Evolutionary conservation across 2,113 vertebrate species (phyloP), one percentile per base, ranked within the genome.

Genomic region (Daboia siamensis): DNA sequence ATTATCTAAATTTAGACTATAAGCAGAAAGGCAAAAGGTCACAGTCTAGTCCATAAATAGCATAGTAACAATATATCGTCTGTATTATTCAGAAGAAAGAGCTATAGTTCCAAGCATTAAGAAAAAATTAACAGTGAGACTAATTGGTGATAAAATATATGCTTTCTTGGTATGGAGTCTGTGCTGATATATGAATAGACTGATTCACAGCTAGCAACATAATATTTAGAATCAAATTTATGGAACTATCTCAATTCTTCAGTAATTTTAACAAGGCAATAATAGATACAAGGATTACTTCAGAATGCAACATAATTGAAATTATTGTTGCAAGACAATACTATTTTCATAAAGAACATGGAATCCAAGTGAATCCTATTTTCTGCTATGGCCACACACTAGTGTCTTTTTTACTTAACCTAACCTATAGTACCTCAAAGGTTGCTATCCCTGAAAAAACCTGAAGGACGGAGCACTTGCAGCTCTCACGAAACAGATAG

Each of bases 171-270:
- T 33, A 91, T 88, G 44, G 48, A 86, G 29, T 48, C 24, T 93
- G 46, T 29, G 33, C 46, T 85, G 44, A 12, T 55, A 91, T 0
- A 26, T 21, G 94, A 96, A 94, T 29, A 64, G 48, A 51, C 90
- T 95, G 90, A 54, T 20, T 91, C 90, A 6, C 29, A 86, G 91
- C 91, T 95, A 96, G 86, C 69, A 51, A 94, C n/a, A 84, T 94
- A 89, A 87, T 52, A 86, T 11, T 91, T 2, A 91, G 85, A 48
- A 94, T 94, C 85, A 57, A 87, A 88, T 87, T 20, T 86, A 90
- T 39, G 85, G 93, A 61, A 7, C 92, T 13, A 92, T 93, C 64
- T 44, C 89, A 33, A 33, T 88, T 90, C 20, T 90, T 90, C 48
- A 90, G 20, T 88, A 89, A 54, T 88, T 6, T 54, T 94, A 84